Base-by-base conservation (phyloP, 1,140 invertebrate species). In the Theocolax elegans region DNA sequence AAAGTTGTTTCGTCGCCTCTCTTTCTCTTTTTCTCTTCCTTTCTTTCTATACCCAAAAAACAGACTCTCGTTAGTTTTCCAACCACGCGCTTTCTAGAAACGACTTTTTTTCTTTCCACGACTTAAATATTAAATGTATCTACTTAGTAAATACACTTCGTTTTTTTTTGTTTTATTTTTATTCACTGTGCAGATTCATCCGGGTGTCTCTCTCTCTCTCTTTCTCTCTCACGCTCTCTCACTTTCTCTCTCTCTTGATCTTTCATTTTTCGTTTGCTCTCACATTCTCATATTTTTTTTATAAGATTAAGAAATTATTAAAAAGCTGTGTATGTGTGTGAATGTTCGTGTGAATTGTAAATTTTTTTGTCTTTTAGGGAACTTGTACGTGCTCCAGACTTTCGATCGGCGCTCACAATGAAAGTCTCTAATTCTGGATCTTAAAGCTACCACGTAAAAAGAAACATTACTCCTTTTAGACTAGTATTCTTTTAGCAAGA, bases 361-460 rank as follows among this genome's bases (percentile, higher is more conserved):
- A 49, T 6, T 51, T 51, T 51, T 51, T 67, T 69, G 49, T 56
- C 66, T 58, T 58, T 67, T 71, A 71, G 69, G 69, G 69, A 71
- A 71, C 69, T 71, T 71, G 69, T 65, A 71, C 69, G 69, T 71
- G 69, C 69, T 71, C 69, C 69, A 71, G 69, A 71, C 69, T 58
- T 71, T 65, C 51, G 42, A 71, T 66, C 62, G 54, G 44, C 69
- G 54, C 46, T 65, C 53, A 71, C 62, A 71, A 71, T 71, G 69
- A 60, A 71, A 71, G 69, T 71, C 69, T 71, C 68, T 71, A 71
- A 71, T 65, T 71, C 69, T 71, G 69, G 69, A 66, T 71, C 69
- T 71, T 71, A 71, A 71, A 71, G 62, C 69, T 71, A 71, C 62
- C 69, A 71, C 69, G 46, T 65, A 59, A 71, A 71, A 65, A 54